Evolutionary conservation across 1,140 invertebrate species (phyloP), one percentile per base, ranked within the genome.

Genomic region (Dinoponera quadriceps): DNA sequence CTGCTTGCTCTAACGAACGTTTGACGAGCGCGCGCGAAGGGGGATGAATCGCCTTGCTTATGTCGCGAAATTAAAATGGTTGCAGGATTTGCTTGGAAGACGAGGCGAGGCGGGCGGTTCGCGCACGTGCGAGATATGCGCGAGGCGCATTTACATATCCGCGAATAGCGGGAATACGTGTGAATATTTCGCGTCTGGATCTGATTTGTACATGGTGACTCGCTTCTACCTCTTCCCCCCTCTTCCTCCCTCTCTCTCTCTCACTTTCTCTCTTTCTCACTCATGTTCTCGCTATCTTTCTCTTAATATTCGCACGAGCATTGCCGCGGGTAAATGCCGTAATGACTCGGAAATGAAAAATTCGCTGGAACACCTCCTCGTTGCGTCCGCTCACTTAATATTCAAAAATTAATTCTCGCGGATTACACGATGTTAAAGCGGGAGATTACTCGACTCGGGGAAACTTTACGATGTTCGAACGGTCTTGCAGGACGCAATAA

Each of bases 61-160:
- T 71, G 65, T 54, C 20, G 38, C 22, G 25, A 80, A 80, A 80
- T 80, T 80, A 80, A 80, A 80, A 80, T 71, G 27, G 57, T 38
- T 33, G 29, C 33, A 14, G 29, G 16, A 51, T 27, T 60, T 14
- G 66, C 63, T n/a, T 9, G 75, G 29, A 38, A 33, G n/a, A 55
- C 25, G 59, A 3, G 29, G 27, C 2, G 20, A 25, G 13, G 18
- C 27, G 57, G 29, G 18, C 16, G 22, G 27, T 22, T 16, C 38
- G 65, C 51, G 49, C 49, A 55, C 51, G 65, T 80, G 51, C 49
- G 16, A 78, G 18, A 55, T 57, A 33, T 20, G 33, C 29, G 44
- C 25, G n/a, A 44, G 20, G 33, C 25, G 5, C 29, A 78, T 78
- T 78, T 69, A 27, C 75, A 80, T 80, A 57, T 69, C n/a, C 33